Base-by-base conservation (phyloP, 2,113 vertebrate genomes). In the Dolichallabes microphthalmus region DNA sequence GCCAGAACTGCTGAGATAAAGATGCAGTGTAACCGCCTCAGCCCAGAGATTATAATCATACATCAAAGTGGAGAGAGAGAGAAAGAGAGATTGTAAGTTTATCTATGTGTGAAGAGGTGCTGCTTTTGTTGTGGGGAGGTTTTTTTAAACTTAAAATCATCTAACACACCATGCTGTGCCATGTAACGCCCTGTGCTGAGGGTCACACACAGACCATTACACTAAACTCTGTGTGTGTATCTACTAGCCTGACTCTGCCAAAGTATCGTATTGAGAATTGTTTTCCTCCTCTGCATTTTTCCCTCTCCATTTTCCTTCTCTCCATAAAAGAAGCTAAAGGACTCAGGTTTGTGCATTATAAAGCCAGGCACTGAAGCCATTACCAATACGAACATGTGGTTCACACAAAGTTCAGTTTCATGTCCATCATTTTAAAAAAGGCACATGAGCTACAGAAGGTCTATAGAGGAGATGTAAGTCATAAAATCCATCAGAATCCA, bases 41-140 rank as follows among this genome's bases (percentile, higher is more conserved):
- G 82, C 85, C 57, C 71, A 61, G 74, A 75, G 79, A 86, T 86
- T 85, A 82, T 88, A 85, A 87, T 88, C 83, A 89, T 87, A 87
- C 84, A 87, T 87, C 86, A 85, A 27, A 64, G 45, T 83, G 80
- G 60, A 87, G 66, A 39, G 9, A 58, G 30, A 60, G 75, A 77
- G n/a, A 12, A 7, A 60, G 25, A 68, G 68, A 27, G 85, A 63
- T 75, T 45, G 22, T 45, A 75, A 60, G 76, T 27, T 60, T 45
- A 79, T 86, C 39, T 86, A 19, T 80, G 58, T 86, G 84, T 58
- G 61, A 68, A 77, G 17, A n/a, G 52, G 45, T 75, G 27, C 15
- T 55, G 75, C 5, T 79, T 74, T 79, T 64, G 84, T 81, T 53
- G 82, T 77, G 63, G 79, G 78, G 81, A 82, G 80, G 12, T 58